Conservation (phyloP, 2,888 invertebrate species). For the Spicauda simplicius region DNA sequence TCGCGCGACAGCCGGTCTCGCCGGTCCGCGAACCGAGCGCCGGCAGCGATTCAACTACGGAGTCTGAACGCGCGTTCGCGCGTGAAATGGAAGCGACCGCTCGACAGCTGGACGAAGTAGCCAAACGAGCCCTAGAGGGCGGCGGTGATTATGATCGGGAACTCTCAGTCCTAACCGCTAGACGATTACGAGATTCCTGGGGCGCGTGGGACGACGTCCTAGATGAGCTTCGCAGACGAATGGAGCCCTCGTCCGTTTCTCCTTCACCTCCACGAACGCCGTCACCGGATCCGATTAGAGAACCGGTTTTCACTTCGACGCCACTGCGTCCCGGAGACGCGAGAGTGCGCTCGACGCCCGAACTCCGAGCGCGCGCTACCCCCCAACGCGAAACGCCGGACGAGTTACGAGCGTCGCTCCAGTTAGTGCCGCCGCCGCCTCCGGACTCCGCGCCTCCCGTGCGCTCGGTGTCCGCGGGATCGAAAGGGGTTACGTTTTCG, state of each 20-base stretch:
- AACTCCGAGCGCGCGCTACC: slow-evolving; percentile 78
- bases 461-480: slow-evolving; percentile 76
- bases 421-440: slow-evolving; percentile 79
- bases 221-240: slow-evolving; percentile 73
- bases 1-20: slow-evolving; percentile 54
- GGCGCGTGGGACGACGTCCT: slow-evolving; percentile 82
- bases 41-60: slow-evolving; percentile 78
- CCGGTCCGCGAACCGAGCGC: slow-evolving; percentile 75
- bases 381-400: slow-evolving; percentile 77
- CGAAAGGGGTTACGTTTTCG: slow-evolving; percentile 90
- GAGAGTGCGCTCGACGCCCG: slow-evolving; percentile 85
- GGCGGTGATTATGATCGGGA: slow-evolving; percentile 84
- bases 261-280: slow-evolving; percentile 74
- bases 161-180: slow-evolving; percentile 83
- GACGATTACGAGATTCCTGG: slow-evolving; percentile 76
- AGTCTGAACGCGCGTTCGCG: slow-evolving; percentile 76
- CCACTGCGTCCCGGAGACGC: slow-evolving; percentile 82
- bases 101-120: slow-evolving; percentile 71
- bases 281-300: slow-evolving; percentile 69
- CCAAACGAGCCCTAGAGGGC: slow-evolving; percentile 75
- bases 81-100: slow-evolving; percentile 79
- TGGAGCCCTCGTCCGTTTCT: slow-evolving; percentile 68
- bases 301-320: slow-evolving; percentile 84
- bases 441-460: slow-evolving; percentile 61
- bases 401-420: slow-evolving; percentile 80